Evolutionary conservation across 1,140 invertebrate species (phyloP).

Genomic region (Calephelis virginiensis): DNA sequence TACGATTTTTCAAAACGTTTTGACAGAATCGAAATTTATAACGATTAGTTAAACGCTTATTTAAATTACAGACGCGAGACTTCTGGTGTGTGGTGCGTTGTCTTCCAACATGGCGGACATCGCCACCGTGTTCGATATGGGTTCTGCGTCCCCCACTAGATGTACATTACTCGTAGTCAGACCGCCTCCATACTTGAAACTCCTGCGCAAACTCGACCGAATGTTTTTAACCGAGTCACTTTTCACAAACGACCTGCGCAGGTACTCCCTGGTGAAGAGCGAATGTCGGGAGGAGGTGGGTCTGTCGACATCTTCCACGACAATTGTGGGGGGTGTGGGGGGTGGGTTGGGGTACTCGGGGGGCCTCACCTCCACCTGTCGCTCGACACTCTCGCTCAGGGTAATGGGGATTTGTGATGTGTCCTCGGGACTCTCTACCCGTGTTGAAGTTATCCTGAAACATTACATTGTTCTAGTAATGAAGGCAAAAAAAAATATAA

Average conservation of each 20-base stretch:
- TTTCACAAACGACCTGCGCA: conserved; percentile 64
- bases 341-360: conserved; percentile 46
- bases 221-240: conserved; percentile 65
- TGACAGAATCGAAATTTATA: neutral
- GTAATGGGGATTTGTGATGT: conserved; percentile 63
- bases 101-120: conserved; percentile 52
- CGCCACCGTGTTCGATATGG: conserved; percentile 65
- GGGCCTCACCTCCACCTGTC: conserved; percentile 39
- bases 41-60: conserved; percentile 6
- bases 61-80: conserved; percentile 64
- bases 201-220: conserved; percentile 61
- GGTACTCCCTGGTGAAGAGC: conserved; percentile 52
- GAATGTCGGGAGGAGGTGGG: conserved; percentile 49
- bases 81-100: conserved; percentile 37
- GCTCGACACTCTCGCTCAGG: conserved; percentile 65
- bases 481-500: too few relatives aligned
- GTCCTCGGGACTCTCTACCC: conserved; percentile 42
- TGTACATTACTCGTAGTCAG: conserved; percentile 63
- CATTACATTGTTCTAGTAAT: neutral
- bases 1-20: too few relatives aligned
- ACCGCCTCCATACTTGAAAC: conserved; percentile 58
- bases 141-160: conserved; percentile 61
- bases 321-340: conserved; percentile 40
- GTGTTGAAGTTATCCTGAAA: conserved; percentile 57
- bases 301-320: conserved; percentile 50